Evolutionary conservation across 2,888 invertebrate genomes (phyloP).

Genomic region (Tanytarsus gracilentus): DNA sequence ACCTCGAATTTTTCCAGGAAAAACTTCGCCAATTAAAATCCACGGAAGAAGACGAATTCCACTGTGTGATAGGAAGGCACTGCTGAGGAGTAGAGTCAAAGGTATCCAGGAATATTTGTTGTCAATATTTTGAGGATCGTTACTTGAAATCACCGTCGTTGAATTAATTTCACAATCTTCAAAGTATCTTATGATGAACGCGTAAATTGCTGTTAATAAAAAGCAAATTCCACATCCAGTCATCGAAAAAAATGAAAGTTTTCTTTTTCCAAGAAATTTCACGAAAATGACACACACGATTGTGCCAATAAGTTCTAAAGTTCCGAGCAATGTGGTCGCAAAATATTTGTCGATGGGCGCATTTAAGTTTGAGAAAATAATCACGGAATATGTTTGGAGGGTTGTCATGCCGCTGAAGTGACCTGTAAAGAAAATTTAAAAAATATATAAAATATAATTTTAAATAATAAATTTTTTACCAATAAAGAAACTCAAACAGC

Average conservation of each 20-base stretch:
- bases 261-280: slow-evolving; percentile 63
- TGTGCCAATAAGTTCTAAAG: slow-evolving; percentile 60
- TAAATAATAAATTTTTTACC: no score
- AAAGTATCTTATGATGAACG: slow-evolving; percentile 30
- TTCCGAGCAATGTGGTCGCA: slow-evolving; percentile 62
- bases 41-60: slow-evolving; percentile 66
- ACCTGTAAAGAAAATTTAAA: slow-evolving; percentile 63
- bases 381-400: slow-evolving; percentile 64
- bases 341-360: slow-evolving; percentile 68
- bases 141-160: not conserved
- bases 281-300: slow-evolving; percentile 56
- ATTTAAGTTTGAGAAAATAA: slow-evolving; percentile 59
- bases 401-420: slow-evolving; percentile 69
- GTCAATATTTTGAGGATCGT: slow-evolving; percentile 37
- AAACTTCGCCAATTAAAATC: slow-evolving; percentile 70
- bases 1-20: slow-evolving; percentile 57
- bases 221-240: slow-evolving; percentile 58
- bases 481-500: not conserved
- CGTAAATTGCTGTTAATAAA: slow-evolving; percentile 42
- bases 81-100: slow-evolving; percentile 52
- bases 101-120: slow-evolving; percentile 59
- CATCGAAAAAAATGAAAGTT: slow-evolving; percentile 57
- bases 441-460: no score
- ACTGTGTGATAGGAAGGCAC: slow-evolving; percentile 60
- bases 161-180: not conserved